Conservation (phyloP, 2,888 invertebrate species). For the Nebria salina region DNA sequence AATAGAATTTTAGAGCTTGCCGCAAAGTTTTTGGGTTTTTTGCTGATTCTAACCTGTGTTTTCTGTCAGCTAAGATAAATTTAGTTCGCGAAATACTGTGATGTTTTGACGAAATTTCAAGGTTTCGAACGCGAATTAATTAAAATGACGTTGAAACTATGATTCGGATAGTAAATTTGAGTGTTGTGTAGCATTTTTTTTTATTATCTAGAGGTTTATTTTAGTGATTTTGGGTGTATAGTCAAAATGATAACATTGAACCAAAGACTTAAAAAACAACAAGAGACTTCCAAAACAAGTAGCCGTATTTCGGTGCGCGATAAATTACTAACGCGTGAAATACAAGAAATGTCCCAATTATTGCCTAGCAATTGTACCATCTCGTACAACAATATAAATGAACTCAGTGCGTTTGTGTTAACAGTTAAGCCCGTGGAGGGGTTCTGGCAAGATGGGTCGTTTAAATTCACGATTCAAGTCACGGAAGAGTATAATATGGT, state of each 20-base stretch:
- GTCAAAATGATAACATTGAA: conserved; percentile 75
- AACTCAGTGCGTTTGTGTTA: conserved; percentile 81
- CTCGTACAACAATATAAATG: conserved; percentile 83
- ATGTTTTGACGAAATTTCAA: neutral
- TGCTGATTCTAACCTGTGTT: neutral
- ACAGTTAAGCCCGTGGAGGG: conserved; percentile 87
- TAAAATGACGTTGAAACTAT: neutral
- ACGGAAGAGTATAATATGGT: conserved; percentile 97
- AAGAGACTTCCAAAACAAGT: conserved; percentile 53
- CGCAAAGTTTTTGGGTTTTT: neutral
- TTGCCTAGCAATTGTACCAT: conserved; percentile 83
- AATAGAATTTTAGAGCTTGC: too few species aligned
- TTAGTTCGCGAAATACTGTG: neutral
- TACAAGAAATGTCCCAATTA: conserved; percentile 86
- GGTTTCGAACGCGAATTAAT: neutral
- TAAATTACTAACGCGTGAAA: conserved; percentile 82
- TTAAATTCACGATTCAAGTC: conserved; percentile 85
- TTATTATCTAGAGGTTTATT: neutral
- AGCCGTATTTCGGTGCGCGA: conserved; percentile 81
- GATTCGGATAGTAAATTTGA: neutral
- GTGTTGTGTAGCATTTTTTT: neutral
- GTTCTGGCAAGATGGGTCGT: conserved; percentile 86
- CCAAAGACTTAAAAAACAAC: conserved; percentile 72
- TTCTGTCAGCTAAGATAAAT: neutral
- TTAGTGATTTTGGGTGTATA: neutral